Base-by-base conservation (phyloP, 2,113 vertebrate genomes). In the Hippocampus zosterae region DNA sequence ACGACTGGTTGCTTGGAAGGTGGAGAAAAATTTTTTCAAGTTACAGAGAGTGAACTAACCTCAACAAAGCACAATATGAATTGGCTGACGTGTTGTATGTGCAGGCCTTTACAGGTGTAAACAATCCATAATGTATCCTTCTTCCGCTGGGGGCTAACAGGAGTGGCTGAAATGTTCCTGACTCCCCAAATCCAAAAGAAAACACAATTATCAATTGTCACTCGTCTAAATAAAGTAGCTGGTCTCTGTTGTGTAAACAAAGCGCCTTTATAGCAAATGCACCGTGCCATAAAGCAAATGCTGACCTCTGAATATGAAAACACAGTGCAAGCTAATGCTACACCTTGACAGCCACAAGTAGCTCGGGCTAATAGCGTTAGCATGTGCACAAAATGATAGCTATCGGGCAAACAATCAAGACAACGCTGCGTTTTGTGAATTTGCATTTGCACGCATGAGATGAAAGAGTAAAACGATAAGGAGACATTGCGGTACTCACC, bases 401-500 rank as follows among this genome's bases (percentile, higher is more conserved):
- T 8, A 12, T 16, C 5, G 0, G 8, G 56, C 27, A 55, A 19
- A 23, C 11, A 9, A 37, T 23, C 23, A 48, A 33, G 44, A 25
- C 64, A 65, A 44, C 19, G 37, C 50, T 21, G 15, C 6, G 27
- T 5, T 33, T 41, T 8, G 27, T 25, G 11, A 21, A 16, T 40
- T 21, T 8, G 13, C 44, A 68, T 67, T 21, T 23, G 66, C 68
- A 78, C 0, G 52, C n/a, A 69, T 41, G 23, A 19, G 19, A 57
- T 5, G 1, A 29, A 19, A 33, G 1, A 15, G 10, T 11, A 10
- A 44, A 59, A 60, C 13, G 0, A 1, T 0, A 0, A 15, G 37
- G 10, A 68, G 3, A 0, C 37, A 29, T 13, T 23, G 10, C 18
- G 82, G 64, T 86, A 97, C 96, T 97, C 92, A 98, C 96, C 96